Percentiles rank a stretch among this genome's conserved stretches.
These are phyloP conservation scores for Leuciscus waleckii DNA, from an alignment of 2,797 vertebrate species.

Conservation along the genomic window DNA sequence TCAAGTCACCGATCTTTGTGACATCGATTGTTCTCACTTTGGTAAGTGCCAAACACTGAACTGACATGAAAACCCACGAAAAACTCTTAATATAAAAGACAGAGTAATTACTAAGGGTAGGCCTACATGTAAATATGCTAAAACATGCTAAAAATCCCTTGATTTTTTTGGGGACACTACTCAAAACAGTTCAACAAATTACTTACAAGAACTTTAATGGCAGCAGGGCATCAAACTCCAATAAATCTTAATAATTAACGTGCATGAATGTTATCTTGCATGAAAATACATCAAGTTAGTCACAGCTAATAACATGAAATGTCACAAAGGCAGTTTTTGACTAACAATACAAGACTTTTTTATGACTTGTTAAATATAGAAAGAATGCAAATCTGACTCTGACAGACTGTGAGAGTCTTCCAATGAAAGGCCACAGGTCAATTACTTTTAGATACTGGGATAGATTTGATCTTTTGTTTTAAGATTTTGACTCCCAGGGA, in stretches of 20 bases:
- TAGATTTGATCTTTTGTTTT: slow-evolving; percentile 1
- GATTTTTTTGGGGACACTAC: not conserved
- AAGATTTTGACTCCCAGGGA: not conserved
- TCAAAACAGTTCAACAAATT: not conserved
- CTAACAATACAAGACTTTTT: not conserved
- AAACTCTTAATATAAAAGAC: not conserved
- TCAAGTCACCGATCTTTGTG: not conserved
- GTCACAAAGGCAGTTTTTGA: not conserved
- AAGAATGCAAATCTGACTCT: slow-evolving; percentile 30
- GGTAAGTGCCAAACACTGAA: not conserved
- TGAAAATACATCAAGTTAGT: not conserved
- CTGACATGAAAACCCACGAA: not conserved
- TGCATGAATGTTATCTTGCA: not conserved
- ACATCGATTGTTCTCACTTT: not conserved
- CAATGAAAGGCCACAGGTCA: not conserved
- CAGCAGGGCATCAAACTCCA: not conserved
- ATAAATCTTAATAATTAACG: not conserved
- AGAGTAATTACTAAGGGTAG: not conserved
- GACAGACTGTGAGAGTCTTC: not conserved
- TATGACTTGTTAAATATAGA: slow-evolving; percentile 23
- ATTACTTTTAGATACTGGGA: not conserved
- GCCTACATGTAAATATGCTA: not conserved
- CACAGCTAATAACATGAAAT: not conserved
- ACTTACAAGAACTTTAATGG: not conserved
- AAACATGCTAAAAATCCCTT: not conserved